These are phyloP conservation scores for Diploptera punctata DNA, from an alignment of 2,888 invertebrate species.

Conservation along the genomic window DNA sequence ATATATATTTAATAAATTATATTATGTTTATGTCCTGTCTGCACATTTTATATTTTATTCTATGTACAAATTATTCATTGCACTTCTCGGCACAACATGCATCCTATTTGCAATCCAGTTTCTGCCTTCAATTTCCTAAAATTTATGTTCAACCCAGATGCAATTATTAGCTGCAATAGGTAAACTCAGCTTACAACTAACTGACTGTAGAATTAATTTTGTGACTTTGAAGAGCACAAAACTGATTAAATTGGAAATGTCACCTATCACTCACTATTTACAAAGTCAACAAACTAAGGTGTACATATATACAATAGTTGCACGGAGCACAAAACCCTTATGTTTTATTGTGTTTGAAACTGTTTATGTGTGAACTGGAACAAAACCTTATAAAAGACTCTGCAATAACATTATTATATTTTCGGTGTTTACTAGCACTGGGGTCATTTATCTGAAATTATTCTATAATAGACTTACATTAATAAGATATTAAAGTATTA, in stretches of 20 bases:
- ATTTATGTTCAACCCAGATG: background rate
- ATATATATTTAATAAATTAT: constrained; percentile 20
- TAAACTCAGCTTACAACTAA: background rate
- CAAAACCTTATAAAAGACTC: background rate
- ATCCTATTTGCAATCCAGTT: background rate
- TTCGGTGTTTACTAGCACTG: no score
- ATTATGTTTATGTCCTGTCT: background rate
- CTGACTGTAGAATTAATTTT: background rate
- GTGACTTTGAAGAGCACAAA: background rate
- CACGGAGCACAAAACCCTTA: background rate
- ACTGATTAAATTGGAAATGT: background rate
- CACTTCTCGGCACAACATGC: background rate
- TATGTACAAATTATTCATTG: constrained; percentile 2
- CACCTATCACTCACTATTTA: background rate
- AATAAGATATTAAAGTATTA: no score
- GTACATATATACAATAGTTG: background rate
- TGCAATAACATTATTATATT: no score
- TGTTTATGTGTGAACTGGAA: constrained; percentile 11
- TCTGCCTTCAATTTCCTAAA: background rate
- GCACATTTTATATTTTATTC: background rate
- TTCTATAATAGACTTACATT: no score
- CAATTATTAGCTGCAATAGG: background rate
- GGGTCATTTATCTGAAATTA: no score
- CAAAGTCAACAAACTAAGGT: constrained; percentile 2
- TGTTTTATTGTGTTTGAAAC: background rate